Evolutionary conservation across 2,888 invertebrate genomes (phyloP).

Genomic region (Machimus rusticus): DNA sequence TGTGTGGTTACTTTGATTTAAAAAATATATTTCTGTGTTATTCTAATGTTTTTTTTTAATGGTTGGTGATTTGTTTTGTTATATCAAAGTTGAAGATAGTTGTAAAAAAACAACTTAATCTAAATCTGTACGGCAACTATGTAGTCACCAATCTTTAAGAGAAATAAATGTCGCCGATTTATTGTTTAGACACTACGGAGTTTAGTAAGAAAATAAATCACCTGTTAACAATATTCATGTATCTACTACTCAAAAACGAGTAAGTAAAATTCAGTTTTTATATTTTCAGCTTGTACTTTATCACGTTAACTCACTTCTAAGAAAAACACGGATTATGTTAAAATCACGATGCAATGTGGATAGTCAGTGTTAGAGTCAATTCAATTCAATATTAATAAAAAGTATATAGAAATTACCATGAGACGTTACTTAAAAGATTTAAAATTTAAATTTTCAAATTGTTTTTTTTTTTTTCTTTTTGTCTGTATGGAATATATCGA

Average conservation of each 20-base stretch:
- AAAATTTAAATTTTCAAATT: not conserved
- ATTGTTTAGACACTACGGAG: not conserved
- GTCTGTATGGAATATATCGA: not conserved
- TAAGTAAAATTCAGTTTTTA: not conserved
- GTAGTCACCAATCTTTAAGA: not conserved
- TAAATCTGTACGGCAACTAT: not conserved
- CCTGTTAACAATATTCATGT: not conserved
- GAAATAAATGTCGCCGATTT: not conserved
- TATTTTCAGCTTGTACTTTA: not conserved
- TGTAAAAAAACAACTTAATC: too few species aligned
- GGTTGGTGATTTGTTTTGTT: not conserved
- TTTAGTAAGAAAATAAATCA: not conserved
- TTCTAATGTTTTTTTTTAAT: not conserved
- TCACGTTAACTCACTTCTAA: not conserved
- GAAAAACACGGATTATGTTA: not conserved
- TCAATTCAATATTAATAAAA: slow-evolving; percentile 7
- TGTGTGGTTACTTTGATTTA: not conserved
- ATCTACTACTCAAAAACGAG: not conserved
- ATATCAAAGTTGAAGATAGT: not conserved
- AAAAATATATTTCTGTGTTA: not conserved
- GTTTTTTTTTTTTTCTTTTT: not conserved
- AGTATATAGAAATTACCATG: slow-evolving; percentile 11
- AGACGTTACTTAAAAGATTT: not conserved
- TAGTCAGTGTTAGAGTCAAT: slow-evolving; percentile 11
- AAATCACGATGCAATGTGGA: slow-evolving; percentile 8